Conservation (phyloP, 2,113 vertebrate genomes). For the Hippocampus abdominalis region DNA sequence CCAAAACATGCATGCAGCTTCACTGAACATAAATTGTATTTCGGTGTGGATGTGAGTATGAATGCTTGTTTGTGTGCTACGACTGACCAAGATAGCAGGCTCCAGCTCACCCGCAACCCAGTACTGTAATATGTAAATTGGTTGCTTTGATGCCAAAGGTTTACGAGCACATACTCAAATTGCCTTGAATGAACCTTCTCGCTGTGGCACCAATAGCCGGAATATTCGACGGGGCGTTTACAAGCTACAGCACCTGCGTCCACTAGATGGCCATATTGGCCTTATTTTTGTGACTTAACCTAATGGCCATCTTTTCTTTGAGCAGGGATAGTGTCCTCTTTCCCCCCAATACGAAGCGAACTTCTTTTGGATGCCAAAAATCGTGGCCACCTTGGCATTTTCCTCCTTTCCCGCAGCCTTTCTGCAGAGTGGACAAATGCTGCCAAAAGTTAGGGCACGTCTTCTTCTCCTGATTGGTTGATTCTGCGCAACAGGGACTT, state of each 20-base stretch:
- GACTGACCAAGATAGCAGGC: too few relatives aligned
- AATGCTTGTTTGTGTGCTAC: too few relatives aligned
- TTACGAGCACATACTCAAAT: neutral
- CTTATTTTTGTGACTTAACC: neutral
- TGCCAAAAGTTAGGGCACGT: slow-evolving; percentile 23
- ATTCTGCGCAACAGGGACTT: slow-evolving; percentile 58
- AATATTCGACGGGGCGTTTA: neutral
- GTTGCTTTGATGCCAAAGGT: neutral
- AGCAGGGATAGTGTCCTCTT: neutral
- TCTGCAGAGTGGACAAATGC: slow-evolving; percentile 17
- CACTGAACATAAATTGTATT: too few relatives aligned
- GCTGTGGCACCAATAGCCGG: neutral
- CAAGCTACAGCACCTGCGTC: neutral
- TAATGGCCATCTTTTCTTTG: neutral
- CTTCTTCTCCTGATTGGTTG: slow-evolving; percentile 28
- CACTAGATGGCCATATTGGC: slow-evolving; percentile 2
- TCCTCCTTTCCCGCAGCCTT: neutral
- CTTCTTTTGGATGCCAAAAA: slow-evolving; percentile 27
- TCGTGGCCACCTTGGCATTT: neutral
- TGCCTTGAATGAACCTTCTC: neutral
- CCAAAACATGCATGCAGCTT: too few relatives aligned
- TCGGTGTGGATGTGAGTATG: too few relatives aligned
- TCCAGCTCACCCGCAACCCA: too few relatives aligned
- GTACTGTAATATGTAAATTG: too few relatives aligned
- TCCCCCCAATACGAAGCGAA: neutral